Evolutionary conservation across 1,140 invertebrate species (phyloP).

Genomic region (Apis mellifera): Amel_HAv3.1 CM009934.2:5475501-5476000

Average conservation of each 20-base stretch:
- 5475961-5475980: slow-evolving; percentile 24
- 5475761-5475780: slow-evolving; percentile 4
- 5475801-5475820: slow-evolving; percentile 38
- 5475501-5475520: too few relatives aligned
- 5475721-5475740: neutral
- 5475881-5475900: slow-evolving; percentile 43
- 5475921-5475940: slow-evolving; percentile 35
- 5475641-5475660: neutral
- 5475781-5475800: slow-evolving; percentile 7
- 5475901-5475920: slow-evolving; percentile 55
- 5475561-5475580: neutral
- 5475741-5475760: neutral
- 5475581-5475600: neutral
- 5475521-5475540: too few relatives aligned
- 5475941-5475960: slow-evolving; percentile 20
- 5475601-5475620: neutral
- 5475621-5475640: neutral
- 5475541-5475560: too few relatives aligned
- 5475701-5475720: neutral
- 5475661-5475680: neutral
- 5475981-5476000: slow-evolving; percentile 1
- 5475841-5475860: neutral
- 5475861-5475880: slow-evolving; percentile 30
- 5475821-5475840: slow-evolving; percentile 34
- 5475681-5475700: neutral